Conservation (phyloP, 2,797 vertebrate species). For the Capromys pilorides region DNA sequence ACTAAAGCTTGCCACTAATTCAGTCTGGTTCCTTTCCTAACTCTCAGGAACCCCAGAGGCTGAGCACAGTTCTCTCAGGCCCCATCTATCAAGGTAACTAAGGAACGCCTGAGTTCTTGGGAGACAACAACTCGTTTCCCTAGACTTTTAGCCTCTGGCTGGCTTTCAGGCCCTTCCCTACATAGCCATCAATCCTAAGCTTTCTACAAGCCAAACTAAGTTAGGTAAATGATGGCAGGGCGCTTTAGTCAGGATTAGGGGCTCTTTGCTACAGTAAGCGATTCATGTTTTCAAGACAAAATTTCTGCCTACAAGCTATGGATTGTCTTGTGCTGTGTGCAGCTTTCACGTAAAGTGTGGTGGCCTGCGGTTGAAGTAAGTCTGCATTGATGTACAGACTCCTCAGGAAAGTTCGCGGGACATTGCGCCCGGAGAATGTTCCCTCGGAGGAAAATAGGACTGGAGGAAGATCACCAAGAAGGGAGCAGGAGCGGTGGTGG, state of each 20-base stretch:
- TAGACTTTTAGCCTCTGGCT: conserved; percentile 26
- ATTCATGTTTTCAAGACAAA: conserved; percentile 2
- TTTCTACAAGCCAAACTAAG: not conserved
- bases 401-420: not conserved
- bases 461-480: conserved; percentile 2
- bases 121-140: not conserved
- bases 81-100: conserved; percentile 19
- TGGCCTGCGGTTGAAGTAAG: not conserved
- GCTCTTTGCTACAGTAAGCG: not conserved
- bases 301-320: not conserved
- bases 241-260: not conserved
- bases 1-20: conserved; percentile 8
- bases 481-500: not conserved
- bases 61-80: not conserved
- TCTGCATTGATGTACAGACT: not conserved
- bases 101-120: not conserved
- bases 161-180: not conserved
- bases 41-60: not conserved
- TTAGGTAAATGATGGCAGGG: not conserved
- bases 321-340: not conserved
- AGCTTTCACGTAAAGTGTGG: not conserved
- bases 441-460: not conserved
- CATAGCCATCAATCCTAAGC: conserved; percentile 1
- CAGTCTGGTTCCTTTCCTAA: not conserved
- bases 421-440: not conserved